Evolutionary conservation across 2,113 vertebrate genomes (phyloP).

Genomic region (Clupea harengus): DNA sequence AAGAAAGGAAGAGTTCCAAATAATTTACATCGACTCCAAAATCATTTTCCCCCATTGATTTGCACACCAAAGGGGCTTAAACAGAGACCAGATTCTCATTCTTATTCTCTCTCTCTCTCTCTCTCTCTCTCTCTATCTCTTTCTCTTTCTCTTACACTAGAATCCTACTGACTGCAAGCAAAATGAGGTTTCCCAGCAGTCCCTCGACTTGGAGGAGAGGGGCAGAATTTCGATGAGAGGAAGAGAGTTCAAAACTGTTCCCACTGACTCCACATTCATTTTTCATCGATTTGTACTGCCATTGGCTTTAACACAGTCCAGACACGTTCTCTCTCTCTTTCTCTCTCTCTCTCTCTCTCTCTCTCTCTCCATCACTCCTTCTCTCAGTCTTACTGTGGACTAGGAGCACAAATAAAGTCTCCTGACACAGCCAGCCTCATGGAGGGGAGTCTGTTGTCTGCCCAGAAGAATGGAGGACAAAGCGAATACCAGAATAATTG

Average conservation of each 20-base stretch:
- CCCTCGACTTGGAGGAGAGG: not conserved
- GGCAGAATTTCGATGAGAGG: not conserved
- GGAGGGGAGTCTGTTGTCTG: not conserved
- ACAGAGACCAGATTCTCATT: not conserved
- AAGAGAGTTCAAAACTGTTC: not conserved
- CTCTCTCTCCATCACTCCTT: not conserved
- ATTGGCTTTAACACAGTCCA: not conserved
- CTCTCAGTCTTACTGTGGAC: not conserved
- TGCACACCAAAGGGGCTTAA: slow-evolving; percentile 22
- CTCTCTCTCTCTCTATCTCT: not conserved
- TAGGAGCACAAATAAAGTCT: not conserved
- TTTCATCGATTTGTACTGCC: not conserved
- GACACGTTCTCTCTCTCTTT: not conserved
- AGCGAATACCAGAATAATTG: slow-evolving; percentile 10
- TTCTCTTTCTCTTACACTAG: not conserved
- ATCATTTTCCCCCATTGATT: slow-evolving; percentile 29
- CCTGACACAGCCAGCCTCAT: slow-evolving; percentile 5
- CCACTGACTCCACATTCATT: not conserved
- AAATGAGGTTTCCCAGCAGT: not conserved
- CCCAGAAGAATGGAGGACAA: not conserved
- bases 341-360: not conserved
- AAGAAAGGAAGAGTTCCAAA: not conserved
- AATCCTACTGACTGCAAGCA: not conserved
- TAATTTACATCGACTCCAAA: not conserved
- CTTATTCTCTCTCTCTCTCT: not conserved